Conservation (phyloP, 2,888 invertebrate genomes). For the Thymelicus acteon region DNA sequence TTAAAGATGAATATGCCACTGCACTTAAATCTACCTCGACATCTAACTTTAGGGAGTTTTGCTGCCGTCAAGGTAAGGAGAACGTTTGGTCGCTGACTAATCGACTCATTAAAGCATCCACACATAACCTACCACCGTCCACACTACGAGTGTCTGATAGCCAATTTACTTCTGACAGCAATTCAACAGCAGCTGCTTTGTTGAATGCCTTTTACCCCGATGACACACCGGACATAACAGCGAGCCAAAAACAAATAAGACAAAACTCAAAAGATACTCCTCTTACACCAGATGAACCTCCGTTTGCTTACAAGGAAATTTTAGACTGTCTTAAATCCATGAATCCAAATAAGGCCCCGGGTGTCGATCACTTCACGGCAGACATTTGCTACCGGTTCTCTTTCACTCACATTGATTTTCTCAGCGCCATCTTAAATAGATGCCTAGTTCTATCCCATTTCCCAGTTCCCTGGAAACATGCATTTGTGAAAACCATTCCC, state of each 20-base stretch:
- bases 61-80: slow-evolving; percentile 20
- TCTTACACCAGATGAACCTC: not conserved
- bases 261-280: slow-evolving; percentile 27
- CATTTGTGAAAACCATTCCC: not conserved
- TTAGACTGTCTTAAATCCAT: slow-evolving; percentile 27
- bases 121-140: not conserved
- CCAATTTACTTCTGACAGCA: not conserved
- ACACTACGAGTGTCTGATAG: not conserved
- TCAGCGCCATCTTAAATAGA: not conserved
- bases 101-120: not conserved
- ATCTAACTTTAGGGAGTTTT: slow-evolving; percentile 44
- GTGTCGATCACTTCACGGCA: slow-evolving; percentile 12
- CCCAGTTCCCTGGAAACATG: not conserved
- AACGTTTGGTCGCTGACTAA: not conserved
- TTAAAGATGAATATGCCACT: not conserved
- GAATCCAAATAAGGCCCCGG: slow-evolving; percentile 39
- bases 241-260: slow-evolving; percentile 14
- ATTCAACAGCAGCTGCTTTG: not conserved
- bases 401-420: not conserved
- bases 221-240: not conserved
- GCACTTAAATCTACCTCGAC: slow-evolving; percentile 25
- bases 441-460: not conserved
- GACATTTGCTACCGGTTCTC: not conserved
- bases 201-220: not conserved
- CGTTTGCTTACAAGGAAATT: not conserved